Evolutionary conservation across 2,888 invertebrate species (phyloP), one percentile per base, ranked within the genome.

Genomic region (Heliconius hortense): DNA sequence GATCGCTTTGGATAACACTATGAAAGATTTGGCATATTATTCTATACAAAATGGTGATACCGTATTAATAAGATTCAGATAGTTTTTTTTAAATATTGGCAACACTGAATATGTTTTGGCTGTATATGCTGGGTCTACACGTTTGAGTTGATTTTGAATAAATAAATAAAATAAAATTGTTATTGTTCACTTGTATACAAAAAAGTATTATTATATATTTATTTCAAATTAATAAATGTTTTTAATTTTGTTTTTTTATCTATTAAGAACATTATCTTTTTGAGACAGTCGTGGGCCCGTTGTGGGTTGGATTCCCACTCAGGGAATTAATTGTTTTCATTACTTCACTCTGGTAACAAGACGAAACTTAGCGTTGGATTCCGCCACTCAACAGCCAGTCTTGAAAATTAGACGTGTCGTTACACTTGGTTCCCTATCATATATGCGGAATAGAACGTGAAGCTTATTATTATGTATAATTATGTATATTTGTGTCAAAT

Each of bases 31-130:
- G 63, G 95, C 96, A 70, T 97, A 96, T 88, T 98, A 96, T 90
- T 97, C 98, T 0, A 93, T 98, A 62, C 97, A 97, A 90, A 96
- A 97, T 83, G 97, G 97, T 77, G 98, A 98, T 90, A 95, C 95
- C 77, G 96, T 98, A 81, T 90, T 96, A 78, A 97, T 96, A 13
- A 95, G 95, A 83, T 96, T 95, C 95, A 90, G 90, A 83, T 94
- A 91, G 82, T 85, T 81, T 66, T 28, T 10, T 73, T 48, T 62
- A 72, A 43, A 73, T 62, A 64, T 72, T 86, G 84, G 84, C 84
- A 85, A 86, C 83, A 83, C 80, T 80, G 24, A 72, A 66, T 71
- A 63, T 24, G 31, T 64, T n/a, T 64, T 68, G 60, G 24, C 39
- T 72, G 31, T 63, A 43, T 62, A 71, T 18, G 39, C 39, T 62